phyloP scores from a whole-genome alignment of 2,888 invertebrate species.

The Pimpla rufipes region DNA sequence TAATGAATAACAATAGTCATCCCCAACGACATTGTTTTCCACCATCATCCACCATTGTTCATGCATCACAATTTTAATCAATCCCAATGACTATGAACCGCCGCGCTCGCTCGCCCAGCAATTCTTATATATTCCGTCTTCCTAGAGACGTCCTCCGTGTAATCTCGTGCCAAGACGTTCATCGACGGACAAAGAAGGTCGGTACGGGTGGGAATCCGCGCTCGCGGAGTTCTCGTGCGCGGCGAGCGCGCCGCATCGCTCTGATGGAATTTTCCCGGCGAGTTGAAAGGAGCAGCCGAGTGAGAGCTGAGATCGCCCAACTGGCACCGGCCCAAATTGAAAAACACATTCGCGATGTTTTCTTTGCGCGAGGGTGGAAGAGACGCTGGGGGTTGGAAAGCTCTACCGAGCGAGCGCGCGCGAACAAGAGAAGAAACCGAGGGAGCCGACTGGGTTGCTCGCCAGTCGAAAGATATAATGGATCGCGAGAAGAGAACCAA shows the following conservation, averaged over 20 bases:
- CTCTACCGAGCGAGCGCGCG: too few relatives aligned
- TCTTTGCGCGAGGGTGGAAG: constrained; percentile 77
- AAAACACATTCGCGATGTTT: constrained; percentile 84
- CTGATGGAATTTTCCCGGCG: constrained; percentile 67
- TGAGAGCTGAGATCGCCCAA: constrained; percentile 73
- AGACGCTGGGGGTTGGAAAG: constrained; percentile 70
- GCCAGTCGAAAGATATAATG: constrained; percentile 83
- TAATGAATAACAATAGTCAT: not conserved
- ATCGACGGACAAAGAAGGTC: constrained; percentile 59
- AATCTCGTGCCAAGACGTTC: constrained; percentile 57
- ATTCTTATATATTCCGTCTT: constrained; percentile 49
- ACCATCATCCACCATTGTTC: constrained; percentile 49
- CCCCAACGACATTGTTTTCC: constrained; percentile 31
- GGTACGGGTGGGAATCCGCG: too few relatives aligned
- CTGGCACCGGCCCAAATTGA: constrained; percentile 84
- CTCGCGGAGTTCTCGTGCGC: not conserved
- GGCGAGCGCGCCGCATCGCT: constrained; percentile 46
- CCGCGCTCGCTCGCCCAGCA: constrained; percentile 22
- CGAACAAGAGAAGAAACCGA: constrained; percentile 62
- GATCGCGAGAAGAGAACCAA: constrained; percentile 78
- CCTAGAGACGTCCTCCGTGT: constrained; percentile 38
- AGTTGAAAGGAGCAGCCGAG: constrained; percentile 70
- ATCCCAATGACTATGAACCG: constrained; percentile 48
- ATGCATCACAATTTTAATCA: constrained; percentile 58
- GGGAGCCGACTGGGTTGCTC: constrained; percentile 70